Conservation (phyloP, 2,797 vertebrate species). For the Micrastur ruficollis region DNA sequence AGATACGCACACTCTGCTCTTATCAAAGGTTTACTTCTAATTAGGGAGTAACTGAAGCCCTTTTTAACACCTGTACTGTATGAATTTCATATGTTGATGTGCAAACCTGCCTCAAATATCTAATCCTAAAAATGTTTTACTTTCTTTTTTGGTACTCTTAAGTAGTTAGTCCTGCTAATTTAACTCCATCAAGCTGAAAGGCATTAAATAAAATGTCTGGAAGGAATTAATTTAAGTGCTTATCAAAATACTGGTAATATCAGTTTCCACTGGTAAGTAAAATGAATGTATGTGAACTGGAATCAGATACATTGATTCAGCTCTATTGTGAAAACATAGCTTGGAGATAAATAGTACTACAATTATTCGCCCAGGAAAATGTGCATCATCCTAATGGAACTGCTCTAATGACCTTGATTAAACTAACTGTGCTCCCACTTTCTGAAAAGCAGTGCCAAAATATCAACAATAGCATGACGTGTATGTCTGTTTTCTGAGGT, state of each 20-base stretch:
- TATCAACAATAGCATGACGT: not conserved
- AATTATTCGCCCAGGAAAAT: not conserved
- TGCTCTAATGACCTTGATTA: not conserved
- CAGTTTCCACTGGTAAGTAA: conserved; percentile 1
- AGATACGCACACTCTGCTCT: not conserved
- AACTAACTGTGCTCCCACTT: not conserved
- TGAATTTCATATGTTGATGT: not conserved
- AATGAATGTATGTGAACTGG: not conserved
- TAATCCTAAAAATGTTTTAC: conserved; percentile 8
- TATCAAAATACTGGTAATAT: conserved; percentile 19
- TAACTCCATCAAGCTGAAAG: conserved; percentile 3
- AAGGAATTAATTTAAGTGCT: conserved; percentile 24
- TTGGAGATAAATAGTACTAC: not conserved
- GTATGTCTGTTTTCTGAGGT: not conserved
- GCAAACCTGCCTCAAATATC: conserved; percentile 3
- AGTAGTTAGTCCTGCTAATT: conserved; percentile 30
- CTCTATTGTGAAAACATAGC: not conserved
- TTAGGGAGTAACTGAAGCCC: not conserved
- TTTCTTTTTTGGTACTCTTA: not conserved
- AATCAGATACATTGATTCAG: not conserved
- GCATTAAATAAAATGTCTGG: conserved; percentile 9
- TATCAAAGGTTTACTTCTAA: not conserved
- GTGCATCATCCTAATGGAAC: not conserved
- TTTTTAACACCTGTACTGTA: not conserved
- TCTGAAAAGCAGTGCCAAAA: conserved; percentile 17